Percentiles rank a stretch among this genome's conserved stretches.
Evolutionary conservation across 1,140 invertebrate genomes (phyloP).

Genomic region (Drosophila pectinifera): DNA sequence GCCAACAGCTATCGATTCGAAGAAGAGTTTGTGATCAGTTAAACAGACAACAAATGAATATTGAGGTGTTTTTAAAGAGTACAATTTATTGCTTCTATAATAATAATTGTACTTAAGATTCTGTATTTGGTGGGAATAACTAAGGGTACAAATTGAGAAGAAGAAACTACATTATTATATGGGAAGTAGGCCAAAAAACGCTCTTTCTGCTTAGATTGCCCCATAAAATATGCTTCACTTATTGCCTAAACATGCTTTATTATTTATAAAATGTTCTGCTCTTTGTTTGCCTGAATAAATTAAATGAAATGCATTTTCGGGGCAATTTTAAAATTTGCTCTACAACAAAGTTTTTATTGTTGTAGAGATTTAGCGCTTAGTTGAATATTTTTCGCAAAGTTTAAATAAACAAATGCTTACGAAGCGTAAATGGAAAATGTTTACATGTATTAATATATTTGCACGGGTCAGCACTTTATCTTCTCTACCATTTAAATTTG

Average conservation of each 20-base stretch:
- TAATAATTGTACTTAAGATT: neutral
- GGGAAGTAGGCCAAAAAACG: too few relatives aligned
- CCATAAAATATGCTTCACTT: neutral
- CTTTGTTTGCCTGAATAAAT: constrained; percentile 14
- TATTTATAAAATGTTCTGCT: neutral
- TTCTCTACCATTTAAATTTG: neutral
- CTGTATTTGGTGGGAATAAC: too few relatives aligned
- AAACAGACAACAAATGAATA: neutral
- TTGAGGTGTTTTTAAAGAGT: too few relatives aligned
- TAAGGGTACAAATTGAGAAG: too few relatives aligned
- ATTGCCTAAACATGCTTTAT: neutral
- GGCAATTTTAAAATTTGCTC: neutral
- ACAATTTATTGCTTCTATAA: too few relatives aligned
- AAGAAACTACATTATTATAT: too few relatives aligned
- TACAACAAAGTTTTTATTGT: neutral
- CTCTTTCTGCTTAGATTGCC: neutral
- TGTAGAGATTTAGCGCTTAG: neutral
- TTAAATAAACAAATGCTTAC: neutral
- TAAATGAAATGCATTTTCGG: constrained; percentile 11
- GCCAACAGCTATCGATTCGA: neutral
- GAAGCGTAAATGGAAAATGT: neutral
- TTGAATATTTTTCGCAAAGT: neutral
- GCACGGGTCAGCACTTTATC: neutral
- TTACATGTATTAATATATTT: constrained; percentile 1
- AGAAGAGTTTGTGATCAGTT: too few relatives aligned